Percentiles rank a stretch among this genome's conserved stretches.
Conservation (phyloP, 2,797 vertebrate genomes). For the Arnoldichthys spilopterus region DNA sequence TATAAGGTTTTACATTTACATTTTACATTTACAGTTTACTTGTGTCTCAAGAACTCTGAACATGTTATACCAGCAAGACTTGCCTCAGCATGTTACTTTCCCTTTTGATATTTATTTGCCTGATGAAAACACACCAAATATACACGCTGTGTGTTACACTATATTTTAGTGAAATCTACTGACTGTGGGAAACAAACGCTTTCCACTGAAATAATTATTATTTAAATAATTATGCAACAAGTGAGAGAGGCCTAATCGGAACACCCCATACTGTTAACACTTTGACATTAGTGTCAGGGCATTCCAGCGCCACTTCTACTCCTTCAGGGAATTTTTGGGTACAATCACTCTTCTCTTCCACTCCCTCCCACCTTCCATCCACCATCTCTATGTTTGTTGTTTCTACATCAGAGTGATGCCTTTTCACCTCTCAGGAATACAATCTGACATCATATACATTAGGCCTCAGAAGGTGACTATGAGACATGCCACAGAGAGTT, state of each 20-base stretch:
- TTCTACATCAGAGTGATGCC: not conserved
- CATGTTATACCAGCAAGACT: too few species aligned
- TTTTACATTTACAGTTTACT: too few species aligned
- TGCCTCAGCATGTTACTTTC: too few species aligned
- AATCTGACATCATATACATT: not conserved
- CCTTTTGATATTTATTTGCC: too few species aligned
- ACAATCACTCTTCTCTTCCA: not conserved
- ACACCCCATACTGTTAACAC: not conserved
- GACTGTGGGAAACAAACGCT: too few species aligned
- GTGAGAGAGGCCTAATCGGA: not conserved
- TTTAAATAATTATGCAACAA: too few species aligned
- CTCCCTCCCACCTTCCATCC: not conserved
- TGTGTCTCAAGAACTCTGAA: too few species aligned
- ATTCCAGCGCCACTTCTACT: slow-evolving; percentile 12
- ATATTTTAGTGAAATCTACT: too few species aligned
- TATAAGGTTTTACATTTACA: too few species aligned
- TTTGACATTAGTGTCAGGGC: not conserved
- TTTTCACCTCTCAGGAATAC: not conserved
- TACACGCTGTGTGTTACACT: too few species aligned
- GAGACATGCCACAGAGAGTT: not conserved
- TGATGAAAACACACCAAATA: too few species aligned
- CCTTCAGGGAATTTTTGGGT: not conserved
- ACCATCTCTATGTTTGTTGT: slow-evolving; percentile 13
- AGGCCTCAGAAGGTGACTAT: not conserved
- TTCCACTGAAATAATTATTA: too few species aligned